A percentile compares a stretch with the other conserved stretches of the same genome.
These are phyloP conservation scores for Neuroterus valhalla DNA, from an alignment of 1,140 invertebrate genomes.

Conservation along the genomic window DNA sequence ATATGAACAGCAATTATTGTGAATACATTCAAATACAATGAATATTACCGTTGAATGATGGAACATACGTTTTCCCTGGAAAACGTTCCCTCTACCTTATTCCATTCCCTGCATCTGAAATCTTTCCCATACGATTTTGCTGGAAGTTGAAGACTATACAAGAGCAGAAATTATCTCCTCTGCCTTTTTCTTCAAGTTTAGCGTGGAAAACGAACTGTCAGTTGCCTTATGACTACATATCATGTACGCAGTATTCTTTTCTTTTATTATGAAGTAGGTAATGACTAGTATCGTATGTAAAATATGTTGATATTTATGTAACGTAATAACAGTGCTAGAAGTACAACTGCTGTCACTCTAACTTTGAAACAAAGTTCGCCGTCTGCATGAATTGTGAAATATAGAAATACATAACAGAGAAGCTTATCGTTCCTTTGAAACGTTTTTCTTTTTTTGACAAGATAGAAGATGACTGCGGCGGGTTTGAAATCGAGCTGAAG, in stretches of 20 bases:
- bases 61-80: too few relatives aligned
- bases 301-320: constrained; percentile 20
- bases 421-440: background rate
- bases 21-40: too few relatives aligned
- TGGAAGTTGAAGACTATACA: background rate
- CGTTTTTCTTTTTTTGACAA: background rate
- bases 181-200: constrained; percentile 19
- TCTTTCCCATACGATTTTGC: background rate
- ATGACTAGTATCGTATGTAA: constrained; percentile 19
- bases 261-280: background rate
- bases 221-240: background rate
- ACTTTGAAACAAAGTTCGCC: constrained; percentile 16
- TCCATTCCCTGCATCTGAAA: background rate
- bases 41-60: too few relatives aligned
- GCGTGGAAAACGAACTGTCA: constrained; percentile 22
- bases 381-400: background rate
- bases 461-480: background rate
- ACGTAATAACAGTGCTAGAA: constrained; percentile 10
- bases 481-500: background rate
- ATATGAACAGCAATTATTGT: too few relatives aligned
- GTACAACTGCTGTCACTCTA: constrained; percentile 9
- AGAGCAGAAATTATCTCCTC: constrained; percentile 3
- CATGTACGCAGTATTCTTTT: constrained; percentile 20
- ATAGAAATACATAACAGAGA: background rate
- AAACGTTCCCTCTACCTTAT: background rate